Evolutionary conservation across 53 echinoderm and acorn worm genomes (phyloP), one percentile per base, ranked within the genome.

Genomic region (Temnopleurus reevesii): DNA sequence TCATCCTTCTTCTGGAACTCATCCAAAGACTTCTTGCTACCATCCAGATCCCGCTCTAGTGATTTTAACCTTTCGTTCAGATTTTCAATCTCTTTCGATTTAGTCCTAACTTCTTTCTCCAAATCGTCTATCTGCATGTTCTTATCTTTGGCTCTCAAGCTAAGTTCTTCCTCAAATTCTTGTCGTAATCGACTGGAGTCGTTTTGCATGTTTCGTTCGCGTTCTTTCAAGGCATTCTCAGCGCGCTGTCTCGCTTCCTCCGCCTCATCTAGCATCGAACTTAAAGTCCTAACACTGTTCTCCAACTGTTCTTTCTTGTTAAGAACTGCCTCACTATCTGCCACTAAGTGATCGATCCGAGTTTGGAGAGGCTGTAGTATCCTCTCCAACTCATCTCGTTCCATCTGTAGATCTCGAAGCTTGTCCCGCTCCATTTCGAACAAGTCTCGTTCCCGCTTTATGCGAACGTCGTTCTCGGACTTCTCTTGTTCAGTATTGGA

Each of bases 81-180:
- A 83, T 99, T 94, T 34, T 93, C 90, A 19, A 99, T 60, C 80
- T 96, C 93, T 66, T 89, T 89, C 27, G 91, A 77, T 55, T 94
- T 95, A 86, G 90, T 90, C 76, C 92, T 88, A 29, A 99, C 76
- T 30, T 93, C 99, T 28, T 87, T 49, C 12, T 95, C 94, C 55
- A 92, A 91, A 34, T 91, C 92, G 36, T 95, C 93, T 15, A 92
- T 15, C 23, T 71, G 71, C 46, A 87, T 55, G 56, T 79, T 90
- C 31, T 65, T 89, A 58, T 94, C 94, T 5, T 86, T 61, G 31
- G 81, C 36, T 30, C 49, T 91, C 10, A 57, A 33, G 59, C 60
- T 55, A 30, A 96, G 60, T 55, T 92, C 91, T 59, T 93, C 61
- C n/a, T 91, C 92, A 19, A 89, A 84, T 17, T 77, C 88, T 28